These are phyloP conservation scores for Hermaeophaga mercurialis DNA, from an alignment of 2,888 invertebrate genomes.

Conservation along the genomic window DNA sequence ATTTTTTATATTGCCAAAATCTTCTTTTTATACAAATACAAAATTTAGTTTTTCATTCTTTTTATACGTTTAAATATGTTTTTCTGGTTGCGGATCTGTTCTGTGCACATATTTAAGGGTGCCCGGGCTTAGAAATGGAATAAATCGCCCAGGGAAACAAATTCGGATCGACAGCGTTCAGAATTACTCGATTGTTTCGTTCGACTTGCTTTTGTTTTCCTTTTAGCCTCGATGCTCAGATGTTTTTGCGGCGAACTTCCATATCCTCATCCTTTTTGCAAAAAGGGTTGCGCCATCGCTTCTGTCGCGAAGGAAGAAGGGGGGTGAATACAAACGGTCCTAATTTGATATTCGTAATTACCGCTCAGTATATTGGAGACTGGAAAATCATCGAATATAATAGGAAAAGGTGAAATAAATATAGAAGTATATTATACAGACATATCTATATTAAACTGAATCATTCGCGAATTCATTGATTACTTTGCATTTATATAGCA, in stretches of 20 bases:
- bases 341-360: constrained; percentile 23
- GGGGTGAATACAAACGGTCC: constrained; percentile 2
- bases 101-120: constrained; percentile 25
- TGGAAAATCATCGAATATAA: background rate
- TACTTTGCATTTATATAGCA: no score
- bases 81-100: background rate
- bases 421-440: no score
- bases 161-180: constrained; percentile 54
- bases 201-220: constrained; percentile 43
- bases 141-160: constrained; percentile 43
- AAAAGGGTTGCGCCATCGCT: constrained; percentile 21
- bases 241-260: constrained; percentile 34
- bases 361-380: constrained; percentile 9
- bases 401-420: no score
- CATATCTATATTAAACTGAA: no score
- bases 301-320: background rate
- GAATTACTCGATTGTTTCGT: constrained; percentile 46
- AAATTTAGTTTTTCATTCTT: background rate
- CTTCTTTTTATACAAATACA: background rate
- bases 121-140: constrained; percentile 38
- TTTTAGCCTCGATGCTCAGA: constrained; percentile 41
- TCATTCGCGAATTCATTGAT: no score
- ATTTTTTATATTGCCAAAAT: no score
- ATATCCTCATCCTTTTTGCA: constrained; percentile 4
- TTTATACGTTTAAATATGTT: background rate